phyloP scores from a whole-genome alignment of 2,797 vertebrate genomes.

The Staurois parvus region DNA sequence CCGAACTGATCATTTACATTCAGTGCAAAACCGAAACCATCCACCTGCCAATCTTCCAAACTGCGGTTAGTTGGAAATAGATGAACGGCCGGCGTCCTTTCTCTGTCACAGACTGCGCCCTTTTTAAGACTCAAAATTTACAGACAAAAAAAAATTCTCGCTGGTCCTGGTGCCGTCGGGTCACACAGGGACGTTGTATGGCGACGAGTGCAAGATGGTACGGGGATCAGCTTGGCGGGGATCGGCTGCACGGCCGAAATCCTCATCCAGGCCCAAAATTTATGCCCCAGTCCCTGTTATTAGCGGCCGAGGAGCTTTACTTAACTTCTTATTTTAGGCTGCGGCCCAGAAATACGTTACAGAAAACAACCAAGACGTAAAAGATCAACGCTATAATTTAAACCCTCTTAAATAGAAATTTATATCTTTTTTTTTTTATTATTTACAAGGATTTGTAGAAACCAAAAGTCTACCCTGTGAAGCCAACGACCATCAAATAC shows the following conservation, averaged over 20 bases:
- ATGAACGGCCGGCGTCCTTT: too few relatives aligned
- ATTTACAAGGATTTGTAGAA: conserved; percentile 10
- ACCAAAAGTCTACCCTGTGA: background rate
- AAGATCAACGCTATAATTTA: background rate
- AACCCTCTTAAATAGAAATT: background rate
- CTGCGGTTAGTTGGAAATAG: too few relatives aligned
- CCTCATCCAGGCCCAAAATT: background rate
- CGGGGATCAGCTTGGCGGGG: background rate
- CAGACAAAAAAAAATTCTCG: too few relatives aligned
- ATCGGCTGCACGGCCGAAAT: background rate
- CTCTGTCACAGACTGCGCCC: too few relatives aligned
- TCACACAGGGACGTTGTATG: background rate
- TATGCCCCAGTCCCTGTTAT: background rate
- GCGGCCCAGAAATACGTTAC: background rate
- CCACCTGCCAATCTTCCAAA: too few relatives aligned
- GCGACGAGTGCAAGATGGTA: background rate
- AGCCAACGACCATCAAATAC: too few relatives aligned
- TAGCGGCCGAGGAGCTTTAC: background rate
- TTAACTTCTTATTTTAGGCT: conserved; percentile 2
- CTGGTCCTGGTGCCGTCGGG: too few relatives aligned
- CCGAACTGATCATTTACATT: too few relatives aligned
- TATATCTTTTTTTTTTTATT: background rate
- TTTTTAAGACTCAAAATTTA: too few relatives aligned
- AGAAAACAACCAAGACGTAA: background rate
- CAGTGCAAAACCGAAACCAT: too few relatives aligned